Conservation (phyloP, 23 tunicate species). For the Phallusia fumigata region DNA sequence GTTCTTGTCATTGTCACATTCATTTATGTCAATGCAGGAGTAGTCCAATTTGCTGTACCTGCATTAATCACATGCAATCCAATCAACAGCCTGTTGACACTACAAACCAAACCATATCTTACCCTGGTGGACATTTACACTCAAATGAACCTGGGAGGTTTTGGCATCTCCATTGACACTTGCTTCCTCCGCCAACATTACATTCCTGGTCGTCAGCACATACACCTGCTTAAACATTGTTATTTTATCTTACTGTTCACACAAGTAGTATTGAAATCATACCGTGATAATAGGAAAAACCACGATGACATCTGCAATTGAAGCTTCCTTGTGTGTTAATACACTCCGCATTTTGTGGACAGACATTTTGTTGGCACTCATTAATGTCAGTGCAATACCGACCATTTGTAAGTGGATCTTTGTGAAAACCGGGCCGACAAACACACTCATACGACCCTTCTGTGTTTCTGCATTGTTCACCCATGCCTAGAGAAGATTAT, state of each 20-base stretch:
- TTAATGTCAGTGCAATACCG: conserved; percentile 84
- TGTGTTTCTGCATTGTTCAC: conserved; percentile 79
- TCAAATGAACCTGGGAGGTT: conserved; percentile 85
- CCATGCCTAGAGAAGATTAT: conserved; percentile 34
- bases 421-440: conserved; percentile 51
- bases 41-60: conserved; percentile 69
- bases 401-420: conserved; percentile 65
- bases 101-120: not conserved
- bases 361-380: conserved; percentile 62
- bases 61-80: not conserved
- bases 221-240: conserved; percentile 27
- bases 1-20: conserved; percentile 43
- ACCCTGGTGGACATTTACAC: conserved; percentile 90
- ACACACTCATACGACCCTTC: conserved; percentile 68
- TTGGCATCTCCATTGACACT: conserved; percentile 89
- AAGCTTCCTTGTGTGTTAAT: conserved; percentile 76
- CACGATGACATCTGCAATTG: conserved; percentile 79
- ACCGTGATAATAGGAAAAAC: conserved; percentile 45
- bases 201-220: conserved; percentile 87
- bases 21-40: conserved; percentile 87
- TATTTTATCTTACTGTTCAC: not conserved
- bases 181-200: conserved; percentile 64
- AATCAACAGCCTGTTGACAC: not conserved
- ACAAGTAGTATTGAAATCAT: not conserved
- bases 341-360: conserved; percentile 72